Evolutionary conservation across 2,888 invertebrate genomes (phyloP).

Genomic region (Hymenopus coronatus): DNA sequence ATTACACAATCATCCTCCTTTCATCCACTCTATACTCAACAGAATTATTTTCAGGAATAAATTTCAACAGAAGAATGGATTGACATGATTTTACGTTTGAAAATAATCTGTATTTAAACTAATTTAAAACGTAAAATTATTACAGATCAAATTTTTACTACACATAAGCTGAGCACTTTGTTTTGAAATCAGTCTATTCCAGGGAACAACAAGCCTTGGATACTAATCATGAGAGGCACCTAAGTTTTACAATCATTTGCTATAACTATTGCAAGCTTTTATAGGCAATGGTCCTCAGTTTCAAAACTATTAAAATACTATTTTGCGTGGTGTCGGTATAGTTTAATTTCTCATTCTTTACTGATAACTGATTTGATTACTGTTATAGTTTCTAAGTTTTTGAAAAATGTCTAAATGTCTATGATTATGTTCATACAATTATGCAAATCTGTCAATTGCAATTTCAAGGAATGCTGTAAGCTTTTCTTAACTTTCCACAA

Average conservation of each 20-base stretch:
- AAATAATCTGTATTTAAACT: too few relatives aligned
- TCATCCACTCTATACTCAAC: too few relatives aligned
- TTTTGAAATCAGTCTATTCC: background rate
- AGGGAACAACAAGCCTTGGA: background rate
- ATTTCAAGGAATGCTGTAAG: too few relatives aligned
- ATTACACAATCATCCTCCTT: too few relatives aligned
- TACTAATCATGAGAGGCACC: background rate
- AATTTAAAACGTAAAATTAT: background rate
- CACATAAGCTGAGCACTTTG: background rate
- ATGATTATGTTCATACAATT: too few relatives aligned
- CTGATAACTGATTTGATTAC: background rate
- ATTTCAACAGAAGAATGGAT: too few relatives aligned
- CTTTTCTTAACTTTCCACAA: too few relatives aligned
- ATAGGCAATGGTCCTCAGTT: background rate
- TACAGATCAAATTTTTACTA: background rate
- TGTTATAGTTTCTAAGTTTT: too few relatives aligned
- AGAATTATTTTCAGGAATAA: too few relatives aligned
- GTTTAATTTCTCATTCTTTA: background rate
- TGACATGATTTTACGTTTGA: too few relatives aligned
- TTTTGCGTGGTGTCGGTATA: background rate
- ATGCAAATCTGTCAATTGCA: too few relatives aligned
- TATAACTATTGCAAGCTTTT: background rate
- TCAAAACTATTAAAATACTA: background rate
- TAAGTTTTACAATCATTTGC: background rate
- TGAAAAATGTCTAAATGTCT: too few relatives aligned